Conservation (phyloP, 1,140 invertebrate genomes). For the Adelges cooleyi region DNA sequence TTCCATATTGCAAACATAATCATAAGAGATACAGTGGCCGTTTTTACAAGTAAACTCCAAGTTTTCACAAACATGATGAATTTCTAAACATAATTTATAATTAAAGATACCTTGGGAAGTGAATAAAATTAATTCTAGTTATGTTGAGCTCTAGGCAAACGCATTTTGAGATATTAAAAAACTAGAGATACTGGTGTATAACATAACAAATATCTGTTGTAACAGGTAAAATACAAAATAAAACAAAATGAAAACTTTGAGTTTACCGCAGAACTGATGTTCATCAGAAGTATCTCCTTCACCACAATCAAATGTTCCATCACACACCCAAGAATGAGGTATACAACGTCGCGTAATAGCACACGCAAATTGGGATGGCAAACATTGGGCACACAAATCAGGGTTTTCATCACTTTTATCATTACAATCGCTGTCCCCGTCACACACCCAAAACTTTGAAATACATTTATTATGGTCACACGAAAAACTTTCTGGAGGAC, state of each 20-base stretch:
- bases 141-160: too few relatives aligned
- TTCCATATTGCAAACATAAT: constrained; percentile 46
- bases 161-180: too few relatives aligned
- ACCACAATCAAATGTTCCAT: constrained; percentile 60
- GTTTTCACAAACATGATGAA: constrained; percentile 36
- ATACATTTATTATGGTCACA: constrained; percentile 45
- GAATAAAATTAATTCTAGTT: too few relatives aligned
- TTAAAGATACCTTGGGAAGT: too few relatives aligned
- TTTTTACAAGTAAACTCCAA: constrained; percentile 39
- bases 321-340: constrained; percentile 65
- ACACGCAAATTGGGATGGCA: constrained; percentile 37
- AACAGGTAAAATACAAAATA: background rate
- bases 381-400: constrained; percentile 35
- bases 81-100: too few relatives aligned
- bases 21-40: constrained; percentile 38
- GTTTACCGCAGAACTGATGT: constrained; percentile 43
- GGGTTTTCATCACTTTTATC: constrained; percentile 39
- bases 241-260: background rate
- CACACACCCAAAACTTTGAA: constrained; percentile 40
- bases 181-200: too few relatives aligned
- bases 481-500: constrained; percentile 41
- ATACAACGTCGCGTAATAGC: constrained; percentile 49
- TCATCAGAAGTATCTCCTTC: constrained; percentile 65
- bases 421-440: constrained; percentile 40
- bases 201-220: too few relatives aligned